Evolutionary conservation across 1,140 invertebrate species (phyloP), one percentile per base, ranked within the genome.

Genomic region (Carcinoscorpius rotundicauda): DNA sequence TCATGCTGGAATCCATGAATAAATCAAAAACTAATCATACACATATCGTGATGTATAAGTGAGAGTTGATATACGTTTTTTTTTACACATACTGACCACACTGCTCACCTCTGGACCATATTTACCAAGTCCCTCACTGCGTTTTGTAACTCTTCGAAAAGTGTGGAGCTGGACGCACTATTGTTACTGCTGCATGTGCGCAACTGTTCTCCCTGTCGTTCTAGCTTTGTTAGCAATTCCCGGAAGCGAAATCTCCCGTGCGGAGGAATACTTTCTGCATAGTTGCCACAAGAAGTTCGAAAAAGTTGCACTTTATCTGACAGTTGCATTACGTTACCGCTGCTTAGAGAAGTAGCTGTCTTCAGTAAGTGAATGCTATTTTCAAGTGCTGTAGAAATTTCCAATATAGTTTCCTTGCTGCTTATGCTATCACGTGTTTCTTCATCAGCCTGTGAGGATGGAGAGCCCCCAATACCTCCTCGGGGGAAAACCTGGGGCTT

Each of bases 241-340:
- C 90, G 85, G 72, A 93, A 86, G 70, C 92, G 89, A 75, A 96
- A 93, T 64, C 92, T 86, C 50, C 87, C 84, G 73, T 91, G 89
- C 11, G 91, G 88, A 29, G 90, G 85, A 68, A 91, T 86, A 67
- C 79, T 80, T 52, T 68, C 67, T 0, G 83, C 81, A 63, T 87
- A 86, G 56, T 83, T 83, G 55, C 83, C 79, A 75, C 89, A 93
- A 65, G 87, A 86, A 3, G 84, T 83, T 71, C 90, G 87, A 56
- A 93, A 79, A 58, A 87, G 77, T 56, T 87, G 86, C 6, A 91
- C 83, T 73, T 70, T 90, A 73, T 93, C 89, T 3, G 88, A 89
- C 3, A 91, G 78, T 72, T 91, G 88, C 49, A 68, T 66, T n/a
- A 91, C 79, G 81, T 66, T 63, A 53, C 88, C 90, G 68, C 69